Percentiles rank a stretch among this genome's conserved stretches.
phyloP scores from a whole-genome alignment of 1,140 invertebrate species.

The Sarcophaga peregrina region DNA sequence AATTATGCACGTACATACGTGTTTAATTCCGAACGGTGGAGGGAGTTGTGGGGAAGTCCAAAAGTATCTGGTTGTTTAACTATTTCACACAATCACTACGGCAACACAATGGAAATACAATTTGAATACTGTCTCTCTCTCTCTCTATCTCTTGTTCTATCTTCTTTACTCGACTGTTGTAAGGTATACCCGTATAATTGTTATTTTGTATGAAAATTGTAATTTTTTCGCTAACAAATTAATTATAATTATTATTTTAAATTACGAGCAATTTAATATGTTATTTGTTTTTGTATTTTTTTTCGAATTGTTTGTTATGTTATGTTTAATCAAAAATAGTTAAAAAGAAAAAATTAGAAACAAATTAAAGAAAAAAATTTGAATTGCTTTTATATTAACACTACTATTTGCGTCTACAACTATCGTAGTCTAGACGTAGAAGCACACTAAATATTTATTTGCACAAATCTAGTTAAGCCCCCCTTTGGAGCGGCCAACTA shows the following conservation, averaged over 20 bases:
- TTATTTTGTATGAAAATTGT: too few relatives aligned
- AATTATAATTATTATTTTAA: too few relatives aligned
- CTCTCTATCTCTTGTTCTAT: neutral
- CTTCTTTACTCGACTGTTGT: neutral
- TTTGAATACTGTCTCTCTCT: neutral
- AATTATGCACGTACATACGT: neutral
- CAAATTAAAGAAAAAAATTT: neutral
- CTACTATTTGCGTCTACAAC: neutral
- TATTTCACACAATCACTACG: neutral
- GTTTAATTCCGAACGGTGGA: neutral
- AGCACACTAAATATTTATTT: slow-evolving; percentile 34
- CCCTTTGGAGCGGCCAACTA: slow-evolving; percentile 4
- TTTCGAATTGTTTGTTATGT: too few relatives aligned
- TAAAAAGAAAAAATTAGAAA: neutral
- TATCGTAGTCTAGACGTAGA: slow-evolving; percentile 28
- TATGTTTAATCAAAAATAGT: neutral
- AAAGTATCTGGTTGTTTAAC: neutral
- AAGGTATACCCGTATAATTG: neutral
- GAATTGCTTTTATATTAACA: neutral
- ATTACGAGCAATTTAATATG: too few relatives aligned
- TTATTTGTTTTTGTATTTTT: too few relatives aligned
- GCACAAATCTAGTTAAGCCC: slow-evolving; percentile 32
- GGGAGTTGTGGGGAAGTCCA: neutral
- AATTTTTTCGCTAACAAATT: too few relatives aligned
- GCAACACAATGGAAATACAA: neutral